phyloP scores from a whole-genome alignment of 2,113 vertebrate species.

The Tursiops truncatus region DNA sequence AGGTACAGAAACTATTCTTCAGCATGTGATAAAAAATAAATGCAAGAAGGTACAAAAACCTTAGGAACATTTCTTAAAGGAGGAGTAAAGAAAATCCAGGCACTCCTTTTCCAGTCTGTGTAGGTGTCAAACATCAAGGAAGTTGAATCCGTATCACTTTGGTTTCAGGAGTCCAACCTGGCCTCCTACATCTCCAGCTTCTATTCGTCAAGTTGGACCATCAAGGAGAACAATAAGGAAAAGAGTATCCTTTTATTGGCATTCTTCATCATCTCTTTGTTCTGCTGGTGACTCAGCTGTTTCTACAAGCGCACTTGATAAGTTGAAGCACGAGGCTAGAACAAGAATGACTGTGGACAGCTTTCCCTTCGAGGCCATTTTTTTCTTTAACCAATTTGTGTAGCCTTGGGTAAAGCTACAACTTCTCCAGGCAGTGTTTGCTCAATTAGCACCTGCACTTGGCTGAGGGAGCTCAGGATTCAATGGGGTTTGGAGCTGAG shows the following conservation, averaged over 20 bases:
- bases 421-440: neutral
- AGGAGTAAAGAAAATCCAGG: neutral
- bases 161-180: neutral
- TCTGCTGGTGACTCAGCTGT: neutral
- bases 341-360: accelerated
- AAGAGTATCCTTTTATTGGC: neutral
- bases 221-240: neutral
- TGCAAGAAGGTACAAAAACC: accelerated
- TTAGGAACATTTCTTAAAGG: neutral
- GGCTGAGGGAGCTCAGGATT: accelerated
- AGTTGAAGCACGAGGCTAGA: accelerated
- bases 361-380: neutral
- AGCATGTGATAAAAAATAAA: neutral
- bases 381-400: neutral
- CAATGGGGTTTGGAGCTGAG: neutral
- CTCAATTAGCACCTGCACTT: accelerated
- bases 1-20: neutral
- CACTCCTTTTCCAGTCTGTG: accelerated
- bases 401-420: neutral
- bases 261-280: neutral
- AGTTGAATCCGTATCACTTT: neutral
- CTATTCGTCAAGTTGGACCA: neutral
- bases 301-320: neutral
- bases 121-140: neutral
- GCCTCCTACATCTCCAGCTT: neutral